phyloP scores from a whole-genome alignment of 2,797 vertebrate species.

The Macropodus opercularis region DNA sequence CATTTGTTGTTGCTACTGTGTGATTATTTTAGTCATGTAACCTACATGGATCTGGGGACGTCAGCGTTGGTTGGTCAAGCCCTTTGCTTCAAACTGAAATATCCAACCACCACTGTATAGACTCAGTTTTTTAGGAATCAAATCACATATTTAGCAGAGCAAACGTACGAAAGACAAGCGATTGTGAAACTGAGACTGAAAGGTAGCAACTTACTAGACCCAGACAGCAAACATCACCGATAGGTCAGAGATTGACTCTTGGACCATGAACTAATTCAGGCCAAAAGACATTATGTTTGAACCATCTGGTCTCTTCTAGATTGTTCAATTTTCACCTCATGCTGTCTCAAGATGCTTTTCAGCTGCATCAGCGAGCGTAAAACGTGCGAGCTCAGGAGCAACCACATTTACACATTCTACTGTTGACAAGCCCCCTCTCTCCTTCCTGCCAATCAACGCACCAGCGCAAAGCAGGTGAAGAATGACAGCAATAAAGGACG shows the following conservation, averaged over 20 bases:
- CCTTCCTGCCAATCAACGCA: constrained; percentile 34
- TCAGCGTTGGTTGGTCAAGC: neutral
- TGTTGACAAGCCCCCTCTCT: constrained; percentile 13
- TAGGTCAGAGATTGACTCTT: constrained; percentile 12
- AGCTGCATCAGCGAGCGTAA: constrained; percentile 29
- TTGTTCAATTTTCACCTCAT: neutral
- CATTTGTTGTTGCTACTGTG: too few relatives aligned
- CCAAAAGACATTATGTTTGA: neutral
- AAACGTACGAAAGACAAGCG: neutral
- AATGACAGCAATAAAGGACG: constrained; percentile 26
- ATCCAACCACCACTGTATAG: neutral
- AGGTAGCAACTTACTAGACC: neutral
- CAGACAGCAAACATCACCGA: constrained; percentile 1
- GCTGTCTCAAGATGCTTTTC: constrained; percentile 2
- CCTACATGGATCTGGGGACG: neutral
- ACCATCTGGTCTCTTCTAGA: neutral
- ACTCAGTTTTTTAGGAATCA: too few relatives aligned
- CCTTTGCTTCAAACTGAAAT: neutral
- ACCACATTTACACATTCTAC: constrained; percentile 26
- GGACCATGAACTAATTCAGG: constrained; percentile 1
- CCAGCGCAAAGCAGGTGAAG: constrained; percentile 14
- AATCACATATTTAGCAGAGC: too few relatives aligned
- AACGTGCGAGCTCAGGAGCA: constrained; percentile 37
- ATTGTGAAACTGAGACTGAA: neutral
- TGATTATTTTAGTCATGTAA: too few relatives aligned